Evolutionary conservation across 2,797 vertebrate genomes (phyloP).

Genomic region (Spinus olivaceus): DNA sequence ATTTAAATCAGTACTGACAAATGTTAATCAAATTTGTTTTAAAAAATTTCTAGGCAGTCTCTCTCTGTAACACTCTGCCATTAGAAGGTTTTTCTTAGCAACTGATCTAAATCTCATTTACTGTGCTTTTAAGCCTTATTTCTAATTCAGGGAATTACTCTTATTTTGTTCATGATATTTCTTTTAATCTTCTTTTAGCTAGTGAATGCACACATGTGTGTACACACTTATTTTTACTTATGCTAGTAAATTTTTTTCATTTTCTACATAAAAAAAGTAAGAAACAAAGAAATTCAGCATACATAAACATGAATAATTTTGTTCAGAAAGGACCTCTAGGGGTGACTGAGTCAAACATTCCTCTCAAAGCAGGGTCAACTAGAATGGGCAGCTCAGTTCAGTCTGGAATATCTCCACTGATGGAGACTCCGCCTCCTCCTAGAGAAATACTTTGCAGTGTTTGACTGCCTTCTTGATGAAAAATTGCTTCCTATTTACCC

Average conservation of each 20-base stretch:
- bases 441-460: neutral
- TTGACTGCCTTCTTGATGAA: neutral
- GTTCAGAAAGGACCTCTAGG: neutral
- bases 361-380: neutral
- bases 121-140: neutral
- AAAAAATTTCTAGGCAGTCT: neutral
- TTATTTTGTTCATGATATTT: neutral
- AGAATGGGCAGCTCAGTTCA: neutral
- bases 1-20: neutral
- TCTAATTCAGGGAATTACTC: neutral
- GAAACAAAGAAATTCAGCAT: neutral
- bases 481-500: neutral
- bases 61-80: neutral
- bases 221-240: neutral
- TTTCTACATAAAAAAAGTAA: neutral
- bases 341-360: neutral
- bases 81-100: neutral
- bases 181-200: neutral
- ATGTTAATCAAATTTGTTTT: neutral
- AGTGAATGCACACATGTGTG: rapidly evolving
- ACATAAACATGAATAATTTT: neutral
- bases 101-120: neutral
- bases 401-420: neutral
- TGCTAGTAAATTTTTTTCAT: neutral
- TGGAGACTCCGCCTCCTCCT: neutral